These are phyloP conservation scores for Lymantria dispar DNA, from an alignment of 2,888 invertebrate species.

Conservation along the genomic window DNA sequence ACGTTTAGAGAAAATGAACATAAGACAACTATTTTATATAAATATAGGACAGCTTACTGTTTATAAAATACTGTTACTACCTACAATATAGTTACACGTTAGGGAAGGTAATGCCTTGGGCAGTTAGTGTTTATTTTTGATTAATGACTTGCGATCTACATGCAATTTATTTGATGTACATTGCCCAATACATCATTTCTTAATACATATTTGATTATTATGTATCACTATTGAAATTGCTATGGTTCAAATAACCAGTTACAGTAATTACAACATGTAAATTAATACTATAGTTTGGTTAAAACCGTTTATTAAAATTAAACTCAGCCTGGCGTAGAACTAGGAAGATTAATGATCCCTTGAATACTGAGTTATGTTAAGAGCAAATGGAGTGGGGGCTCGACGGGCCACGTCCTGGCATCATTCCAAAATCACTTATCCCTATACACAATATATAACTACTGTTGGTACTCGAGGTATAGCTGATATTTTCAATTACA, in stretches of 20 bases:
- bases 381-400: conserved; percentile 74
- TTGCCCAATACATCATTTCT: conserved; percentile 18
- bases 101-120: not conserved
- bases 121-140: not conserved
- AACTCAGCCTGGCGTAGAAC: conserved; percentile 76
- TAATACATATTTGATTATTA: conserved; percentile 37
- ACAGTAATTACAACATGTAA: conserved; percentile 67
- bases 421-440: conserved; percentile 79
- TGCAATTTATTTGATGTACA: conserved; percentile 6
- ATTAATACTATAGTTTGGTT: conserved; percentile 68
- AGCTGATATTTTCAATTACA: conserved; percentile 38
- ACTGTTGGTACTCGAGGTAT: conserved; percentile 49
- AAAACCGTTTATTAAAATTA: conserved; percentile 80
- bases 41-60: no score
- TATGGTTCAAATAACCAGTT: conserved; percentile 49
- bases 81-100: no score
- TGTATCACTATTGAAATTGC: conserved; percentile 46
- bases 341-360: conserved; percentile 81
- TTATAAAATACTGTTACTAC: no score
- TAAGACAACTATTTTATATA: no score
- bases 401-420: conserved; percentile 71
- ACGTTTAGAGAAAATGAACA: no score
- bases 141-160: conserved; percentile 6
- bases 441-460: conserved; percentile 47
- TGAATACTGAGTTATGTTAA: conserved; percentile 81